phyloP scores from a whole-genome alignment of 2,113 vertebrate genomes.

The Nasalis larvatus region DNA sequence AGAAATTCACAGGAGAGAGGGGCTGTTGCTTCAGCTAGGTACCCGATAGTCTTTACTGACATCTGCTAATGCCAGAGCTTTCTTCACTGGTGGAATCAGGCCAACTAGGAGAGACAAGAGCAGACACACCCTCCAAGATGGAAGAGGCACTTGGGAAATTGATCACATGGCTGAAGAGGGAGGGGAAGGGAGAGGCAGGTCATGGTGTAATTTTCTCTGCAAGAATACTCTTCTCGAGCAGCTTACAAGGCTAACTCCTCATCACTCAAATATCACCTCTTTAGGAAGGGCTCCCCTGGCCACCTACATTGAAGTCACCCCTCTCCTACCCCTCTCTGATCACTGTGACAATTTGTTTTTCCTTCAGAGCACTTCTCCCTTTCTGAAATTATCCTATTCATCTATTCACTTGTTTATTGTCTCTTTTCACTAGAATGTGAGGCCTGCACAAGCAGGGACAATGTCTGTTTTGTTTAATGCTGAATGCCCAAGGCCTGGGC shows the following conservation, averaged over 20 bases:
- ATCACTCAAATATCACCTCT: background rate
- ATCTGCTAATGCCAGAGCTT: slow-evolving; percentile 35
- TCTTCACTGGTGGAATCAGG: background rate
- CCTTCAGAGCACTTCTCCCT: background rate
- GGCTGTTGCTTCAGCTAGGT: background rate
- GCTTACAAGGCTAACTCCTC: background rate
- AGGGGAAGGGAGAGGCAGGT: background rate
- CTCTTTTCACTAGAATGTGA: background rate
- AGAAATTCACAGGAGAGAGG: background rate
- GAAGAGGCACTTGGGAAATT: slow-evolving; percentile 27
- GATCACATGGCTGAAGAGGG: background rate
- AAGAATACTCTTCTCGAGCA: background rate
- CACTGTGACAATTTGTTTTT: background rate
- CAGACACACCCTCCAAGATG: background rate
- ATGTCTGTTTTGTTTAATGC: background rate
- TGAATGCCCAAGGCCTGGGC: background rate
- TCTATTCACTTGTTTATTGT: background rate
- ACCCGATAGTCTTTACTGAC: slow-evolving; percentile 18
- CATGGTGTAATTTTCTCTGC: background rate
- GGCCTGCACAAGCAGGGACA: background rate
- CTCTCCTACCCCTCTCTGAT: background rate
- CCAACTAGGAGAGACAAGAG: background rate
- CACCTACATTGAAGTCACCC: background rate
- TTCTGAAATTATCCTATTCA: background rate
- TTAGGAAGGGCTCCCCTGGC: background rate